phyloP scores from a whole-genome alignment of 2,113 vertebrate species.

The Ailurus styani region DNA sequence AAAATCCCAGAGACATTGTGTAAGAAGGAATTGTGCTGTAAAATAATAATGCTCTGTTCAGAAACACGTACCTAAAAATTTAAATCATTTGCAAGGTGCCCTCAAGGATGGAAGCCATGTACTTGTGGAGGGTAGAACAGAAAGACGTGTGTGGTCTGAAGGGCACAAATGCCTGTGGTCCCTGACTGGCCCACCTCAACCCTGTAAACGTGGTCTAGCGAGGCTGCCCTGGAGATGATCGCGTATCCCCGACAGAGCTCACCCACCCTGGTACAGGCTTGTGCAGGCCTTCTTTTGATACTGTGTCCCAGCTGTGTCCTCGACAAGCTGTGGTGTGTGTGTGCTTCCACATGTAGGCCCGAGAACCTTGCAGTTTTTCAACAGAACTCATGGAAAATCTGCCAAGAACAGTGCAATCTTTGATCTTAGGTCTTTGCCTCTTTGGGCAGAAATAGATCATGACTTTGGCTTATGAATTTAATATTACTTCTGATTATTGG shows the following conservation, averaged over 20 bases:
- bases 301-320: neutral
- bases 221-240: neutral
- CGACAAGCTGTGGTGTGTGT: neutral
- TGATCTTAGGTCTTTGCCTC: neutral
- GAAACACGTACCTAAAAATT: neutral
- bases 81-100: neutral
- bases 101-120: neutral
- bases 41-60: neutral
- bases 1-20: neutral
- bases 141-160: neutral
- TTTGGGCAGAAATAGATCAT: neutral
- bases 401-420: neutral
- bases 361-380: neutral
- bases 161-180: neutral
- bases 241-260: no score
- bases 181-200: neutral
- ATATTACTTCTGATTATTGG: no score
- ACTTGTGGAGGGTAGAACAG: no score
- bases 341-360: neutral
- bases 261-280: no score
- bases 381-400: neutral
- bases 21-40: neutral
- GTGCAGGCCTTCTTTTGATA: fast-evolving
- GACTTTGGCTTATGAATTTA: neutral
- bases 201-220: neutral